Evolutionary conservation across 2,113 vertebrate genomes (phyloP).

Genomic region (Aspiorhynchus laticeps): DNA sequence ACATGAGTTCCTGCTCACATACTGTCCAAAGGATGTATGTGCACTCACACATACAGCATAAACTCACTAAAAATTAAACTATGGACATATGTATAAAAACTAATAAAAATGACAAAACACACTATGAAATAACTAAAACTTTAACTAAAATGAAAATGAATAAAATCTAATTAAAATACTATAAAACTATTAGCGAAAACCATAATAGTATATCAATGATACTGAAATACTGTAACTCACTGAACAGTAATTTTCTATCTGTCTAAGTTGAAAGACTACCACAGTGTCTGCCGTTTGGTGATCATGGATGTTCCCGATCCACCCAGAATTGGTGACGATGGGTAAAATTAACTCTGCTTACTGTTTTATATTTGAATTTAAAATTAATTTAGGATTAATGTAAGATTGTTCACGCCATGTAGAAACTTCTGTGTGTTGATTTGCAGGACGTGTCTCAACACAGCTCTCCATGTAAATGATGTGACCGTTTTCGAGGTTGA

Average conservation of each 20-base stretch:
- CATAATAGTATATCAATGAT: no score
- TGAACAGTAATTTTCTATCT: slow-evolving; percentile 36
- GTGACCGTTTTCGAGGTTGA: slow-evolving; percentile 85
- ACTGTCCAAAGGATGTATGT: slow-evolving; percentile 83
- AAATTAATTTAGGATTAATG: not conserved
- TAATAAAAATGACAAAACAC: no score
- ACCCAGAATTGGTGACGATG: slow-evolving; percentile 52
- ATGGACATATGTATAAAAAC: no score
- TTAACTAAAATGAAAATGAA: no score
- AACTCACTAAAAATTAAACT: not conserved
- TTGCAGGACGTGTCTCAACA: slow-evolving; percentile 47
- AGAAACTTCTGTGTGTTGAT: slow-evolving; percentile 45
- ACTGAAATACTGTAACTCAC: no score
- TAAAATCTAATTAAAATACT: no score
- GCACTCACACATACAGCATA: slow-evolving; percentile 19
- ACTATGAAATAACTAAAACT: no score
- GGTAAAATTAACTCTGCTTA: slow-evolving; percentile 55
- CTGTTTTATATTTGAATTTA: not conserved
- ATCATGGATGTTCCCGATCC: slow-evolving; percentile 78
- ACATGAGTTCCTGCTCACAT: slow-evolving; percentile 82
- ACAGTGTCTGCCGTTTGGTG: slow-evolving; percentile 86
- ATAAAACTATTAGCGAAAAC: no score
- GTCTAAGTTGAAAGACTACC: slow-evolving; percentile 79
- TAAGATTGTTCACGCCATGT: not conserved
- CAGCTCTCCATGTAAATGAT: slow-evolving; percentile 62